phyloP scores from a whole-genome alignment of 2,113 vertebrate species.

The Clupea harengus region DNA sequence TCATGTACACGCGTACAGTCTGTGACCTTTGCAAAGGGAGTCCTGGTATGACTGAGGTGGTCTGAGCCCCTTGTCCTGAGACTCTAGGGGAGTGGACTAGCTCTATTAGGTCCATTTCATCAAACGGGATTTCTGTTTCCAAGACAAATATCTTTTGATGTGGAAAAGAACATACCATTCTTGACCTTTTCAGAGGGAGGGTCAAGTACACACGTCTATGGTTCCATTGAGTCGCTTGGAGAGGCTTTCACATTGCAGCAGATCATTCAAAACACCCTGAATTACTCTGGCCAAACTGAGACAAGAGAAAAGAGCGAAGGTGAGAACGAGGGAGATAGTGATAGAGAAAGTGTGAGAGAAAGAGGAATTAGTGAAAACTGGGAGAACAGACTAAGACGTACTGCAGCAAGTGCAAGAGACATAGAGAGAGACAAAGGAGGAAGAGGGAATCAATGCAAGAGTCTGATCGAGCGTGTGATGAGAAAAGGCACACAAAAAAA shows the following conservation, averaged over 20 bases:
- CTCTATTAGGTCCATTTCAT: background rate
- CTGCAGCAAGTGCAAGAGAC: slow-evolving; percentile 1
- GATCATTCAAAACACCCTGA: background rate
- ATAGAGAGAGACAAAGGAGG: background rate
- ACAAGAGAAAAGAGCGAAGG: background rate
- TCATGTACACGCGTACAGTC: background rate
- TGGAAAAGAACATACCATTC: background rate
- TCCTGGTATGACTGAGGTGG: background rate
- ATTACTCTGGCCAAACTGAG: background rate
- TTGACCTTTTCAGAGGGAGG: background rate
- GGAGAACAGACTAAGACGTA: slow-evolving; percentile 34
- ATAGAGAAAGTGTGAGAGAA: slow-evolving; percentile 18
- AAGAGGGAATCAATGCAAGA: slow-evolving; percentile 12
- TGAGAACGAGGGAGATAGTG: background rate
- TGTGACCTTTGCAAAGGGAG: background rate
- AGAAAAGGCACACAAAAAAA: background rate
- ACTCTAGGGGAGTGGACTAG: background rate
- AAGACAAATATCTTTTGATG: background rate
- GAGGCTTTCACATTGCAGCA: background rate
- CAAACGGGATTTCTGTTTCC: background rate
- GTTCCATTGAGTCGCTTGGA: background rate
- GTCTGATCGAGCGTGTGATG: background rate
- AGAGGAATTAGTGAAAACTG: background rate
- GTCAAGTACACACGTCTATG: background rate
- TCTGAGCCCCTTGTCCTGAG: background rate